Conservation (phyloP, 2,888 invertebrate species). For the Lapara coniferarum region DNA sequence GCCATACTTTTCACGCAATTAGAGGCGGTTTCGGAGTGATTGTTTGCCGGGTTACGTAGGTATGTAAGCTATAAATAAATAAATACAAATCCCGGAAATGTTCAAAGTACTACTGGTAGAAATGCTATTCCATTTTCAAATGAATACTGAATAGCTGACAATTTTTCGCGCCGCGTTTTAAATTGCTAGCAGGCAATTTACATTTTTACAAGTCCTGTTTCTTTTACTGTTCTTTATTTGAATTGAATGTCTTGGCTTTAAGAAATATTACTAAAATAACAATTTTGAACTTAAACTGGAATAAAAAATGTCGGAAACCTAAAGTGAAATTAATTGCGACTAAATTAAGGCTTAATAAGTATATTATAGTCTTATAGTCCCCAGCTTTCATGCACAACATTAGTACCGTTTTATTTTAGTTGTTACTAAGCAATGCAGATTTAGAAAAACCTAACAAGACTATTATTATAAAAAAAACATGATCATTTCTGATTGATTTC, state of each 20-base stretch:
- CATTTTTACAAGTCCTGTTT: slow-evolving; percentile 2
- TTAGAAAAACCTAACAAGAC: too few species aligned
- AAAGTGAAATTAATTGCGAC: too few species aligned
- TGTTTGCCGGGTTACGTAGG: too few species aligned
- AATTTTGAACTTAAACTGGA: too few species aligned
- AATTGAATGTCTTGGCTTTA: neutral
- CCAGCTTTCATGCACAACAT: neutral
- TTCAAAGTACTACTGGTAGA: neutral
- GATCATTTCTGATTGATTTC: too few species aligned
- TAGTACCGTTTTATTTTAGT: too few species aligned
- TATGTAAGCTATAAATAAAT: neutral
- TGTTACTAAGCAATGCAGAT: too few species aligned
- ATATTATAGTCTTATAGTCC: too few species aligned
- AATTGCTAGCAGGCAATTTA: neutral
- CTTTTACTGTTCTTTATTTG: neutral
- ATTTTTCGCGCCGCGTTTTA: neutral
- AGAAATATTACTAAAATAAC: neutral
- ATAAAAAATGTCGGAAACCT: neutral
- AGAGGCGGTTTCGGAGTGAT: too few species aligned
- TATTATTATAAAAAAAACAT: too few species aligned
- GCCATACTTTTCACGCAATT: too few species aligned
- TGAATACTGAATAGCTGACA: neutral
- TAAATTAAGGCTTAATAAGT: too few species aligned
- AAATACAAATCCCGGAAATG: neutral
- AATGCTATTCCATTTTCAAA: neutral